Conservation (phyloP, 2,797 vertebrate species). For the Tokudaia tokunoshimensis region DNA sequence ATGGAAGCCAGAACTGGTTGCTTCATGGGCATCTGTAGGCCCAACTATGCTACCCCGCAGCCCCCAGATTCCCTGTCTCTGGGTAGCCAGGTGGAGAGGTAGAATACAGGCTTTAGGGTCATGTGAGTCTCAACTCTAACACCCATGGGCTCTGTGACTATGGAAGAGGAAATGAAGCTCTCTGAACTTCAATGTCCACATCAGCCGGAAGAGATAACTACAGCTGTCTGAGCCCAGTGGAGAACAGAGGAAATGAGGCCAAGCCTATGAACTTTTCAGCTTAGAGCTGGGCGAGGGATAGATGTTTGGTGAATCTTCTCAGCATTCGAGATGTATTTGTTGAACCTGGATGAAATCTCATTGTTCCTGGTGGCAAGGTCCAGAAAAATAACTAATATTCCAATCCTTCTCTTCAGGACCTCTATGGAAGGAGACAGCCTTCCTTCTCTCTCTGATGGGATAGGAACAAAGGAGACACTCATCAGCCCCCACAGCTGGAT, state of each 20-base stretch:
- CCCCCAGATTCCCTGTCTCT: fast-evolving
- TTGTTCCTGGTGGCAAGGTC: not conserved
- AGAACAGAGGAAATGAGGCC: not conserved
- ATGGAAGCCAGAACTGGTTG: not conserved
- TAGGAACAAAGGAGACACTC: not conserved
- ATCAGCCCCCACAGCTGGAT: not conserved
- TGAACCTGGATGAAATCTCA: not conserved
- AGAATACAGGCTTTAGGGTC: not conserved
- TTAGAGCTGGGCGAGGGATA: not conserved
- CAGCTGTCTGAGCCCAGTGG: not conserved
- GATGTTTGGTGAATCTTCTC: not conserved
- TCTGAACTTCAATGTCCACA: not conserved
- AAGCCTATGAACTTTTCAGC: not conserved
- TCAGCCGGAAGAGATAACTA: not conserved
- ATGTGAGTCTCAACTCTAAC: not conserved
- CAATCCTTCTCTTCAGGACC: no score
- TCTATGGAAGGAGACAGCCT: fast-evolving
- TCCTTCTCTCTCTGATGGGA: not conserved
- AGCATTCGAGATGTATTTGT: not conserved
- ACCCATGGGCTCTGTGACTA: not conserved
- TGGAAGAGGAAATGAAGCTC: not conserved
- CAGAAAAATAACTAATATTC: not conserved
- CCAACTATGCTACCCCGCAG: not conserved
- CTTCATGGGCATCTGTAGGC: not conserved
- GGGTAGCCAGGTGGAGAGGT: not conserved